Base-by-base conservation (phyloP, 23 tunicate genomes). In the Botrylloides violaceus region DNA sequence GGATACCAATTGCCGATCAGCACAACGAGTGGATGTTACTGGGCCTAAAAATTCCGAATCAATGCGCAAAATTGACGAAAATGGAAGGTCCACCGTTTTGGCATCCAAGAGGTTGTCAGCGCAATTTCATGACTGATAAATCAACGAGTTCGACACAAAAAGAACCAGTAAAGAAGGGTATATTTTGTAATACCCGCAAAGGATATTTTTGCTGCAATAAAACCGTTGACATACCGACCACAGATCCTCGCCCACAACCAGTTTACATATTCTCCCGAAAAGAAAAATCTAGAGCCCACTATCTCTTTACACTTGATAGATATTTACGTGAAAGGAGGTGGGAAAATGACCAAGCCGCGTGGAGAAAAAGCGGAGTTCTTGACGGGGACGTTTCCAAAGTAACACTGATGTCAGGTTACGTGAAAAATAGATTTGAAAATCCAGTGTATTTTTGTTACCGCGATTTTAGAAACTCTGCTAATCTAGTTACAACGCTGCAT, bases 1-100 rank as follows among this genome's bases (percentile, higher is more conserved):
- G 82, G 82, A 34, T 77, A 6, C 90, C 90, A 3, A 48, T 83
- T 28, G 38, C 61, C 20, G 77, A 83, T 34, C 81, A 83, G 29
- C 76, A 77, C 50, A 71, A 77, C 35, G 82, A 83, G 30, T 83
- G 90, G 90, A 35, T 83, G 5, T 83, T 70, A 31, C 59, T 83
- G 26, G 82, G 90, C 12, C 35, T 65, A 32, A 36, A 29, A 23
- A 26, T 26, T 4, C 12, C 26, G 9, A 49, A 49, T 36, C 82
- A 63, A 23, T 83, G 90, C 49, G 9, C 36, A 6, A 50, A 36
- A 50, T 73, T 29, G 3, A 77, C 36, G 27, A 55, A 21, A 3
- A 22, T 18, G 0, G 18, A 43, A 20, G 90, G 90, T 5, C 90
- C 90, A 7, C 49, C 38, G 18, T 29, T 28, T 22, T 72, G 65